Conservation (phyloP, 2,113 vertebrate species). For the Ifrita kowaldi region DNA sequence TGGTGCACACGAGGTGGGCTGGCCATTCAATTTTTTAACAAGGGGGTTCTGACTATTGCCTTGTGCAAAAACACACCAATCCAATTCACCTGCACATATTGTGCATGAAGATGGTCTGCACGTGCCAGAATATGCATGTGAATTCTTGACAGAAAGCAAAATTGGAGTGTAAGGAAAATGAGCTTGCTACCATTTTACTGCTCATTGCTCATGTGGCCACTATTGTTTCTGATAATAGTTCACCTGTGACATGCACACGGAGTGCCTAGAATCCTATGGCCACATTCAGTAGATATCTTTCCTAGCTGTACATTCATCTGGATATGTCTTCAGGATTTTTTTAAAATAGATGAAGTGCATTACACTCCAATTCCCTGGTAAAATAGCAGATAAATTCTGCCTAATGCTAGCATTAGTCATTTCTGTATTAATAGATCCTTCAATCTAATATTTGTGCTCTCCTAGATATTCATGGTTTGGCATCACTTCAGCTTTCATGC, state of each 20-base stretch:
- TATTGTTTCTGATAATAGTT: not conserved
- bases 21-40: not conserved
- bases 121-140: rapidly evolving
- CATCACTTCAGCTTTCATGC: slow-evolving; percentile 28
- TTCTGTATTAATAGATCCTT: slow-evolving; percentile 19
- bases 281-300: rapidly evolving
- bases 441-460: slow-evolving; percentile 35
- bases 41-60: rapidly evolving
- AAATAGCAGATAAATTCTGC: not conserved
- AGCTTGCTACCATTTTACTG: not conserved
- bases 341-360: not conserved
- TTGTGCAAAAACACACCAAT: not conserved
- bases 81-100: rapidly evolving
- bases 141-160: not conserved
- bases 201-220: not conserved
- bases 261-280: not conserved
- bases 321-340: not conserved
- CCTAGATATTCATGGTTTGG: slow-evolving; percentile 2
- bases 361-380: not conserved
- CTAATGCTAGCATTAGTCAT: not conserved
- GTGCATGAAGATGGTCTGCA: too few relatives aligned
- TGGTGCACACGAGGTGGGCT: rapidly evolving
- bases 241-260: rapidly evolving
- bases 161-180: not conserved
- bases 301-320: not conserved